Conservation (phyloP, 2,888 invertebrate genomes). For the Xestobium rufovillosum region DNA sequence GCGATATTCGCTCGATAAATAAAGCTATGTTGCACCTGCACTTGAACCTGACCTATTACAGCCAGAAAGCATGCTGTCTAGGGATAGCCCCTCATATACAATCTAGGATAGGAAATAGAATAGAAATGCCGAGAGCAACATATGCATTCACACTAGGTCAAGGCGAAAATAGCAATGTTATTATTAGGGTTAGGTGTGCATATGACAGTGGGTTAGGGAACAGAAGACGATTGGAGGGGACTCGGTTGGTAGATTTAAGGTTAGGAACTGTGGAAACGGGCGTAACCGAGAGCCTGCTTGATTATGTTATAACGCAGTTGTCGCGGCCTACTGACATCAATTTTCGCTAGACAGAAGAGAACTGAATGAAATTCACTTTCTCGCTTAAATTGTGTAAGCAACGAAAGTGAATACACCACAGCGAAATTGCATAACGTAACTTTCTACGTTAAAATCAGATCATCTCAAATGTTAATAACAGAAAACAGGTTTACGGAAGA, state of each 20-base stretch:
- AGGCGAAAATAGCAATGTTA: slow-evolving; percentile 15
- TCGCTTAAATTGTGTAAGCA: slow-evolving; percentile 12
- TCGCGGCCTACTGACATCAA: slow-evolving; percentile 25
- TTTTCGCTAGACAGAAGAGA: slow-evolving; percentile 16
- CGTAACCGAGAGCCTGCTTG: no score
- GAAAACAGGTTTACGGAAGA: slow-evolving; percentile 22
- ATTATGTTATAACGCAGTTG: slow-evolving; percentile 33
- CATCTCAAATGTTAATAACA: slow-evolving; percentile 26
- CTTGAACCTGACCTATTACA: slow-evolving; percentile 46
- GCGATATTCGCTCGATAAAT: slow-evolving; percentile 29
- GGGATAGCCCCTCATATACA: slow-evolving; percentile 39
- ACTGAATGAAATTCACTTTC: slow-evolving; percentile 23
- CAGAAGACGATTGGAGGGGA: slow-evolving; percentile 1
- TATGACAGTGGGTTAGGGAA: no score
- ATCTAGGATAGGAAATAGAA: slow-evolving; percentile 29
- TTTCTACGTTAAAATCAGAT: no score
- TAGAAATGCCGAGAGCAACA: no score
- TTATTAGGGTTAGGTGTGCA: neutral
- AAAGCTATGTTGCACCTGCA: slow-evolving; percentile 39
- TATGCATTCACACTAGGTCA: slow-evolving; percentile 30
- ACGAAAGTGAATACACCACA: slow-evolving; percentile 1
- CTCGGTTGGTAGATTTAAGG: slow-evolving; percentile 27
- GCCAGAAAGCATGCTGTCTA: slow-evolving; percentile 32
- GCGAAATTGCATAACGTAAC: no score
- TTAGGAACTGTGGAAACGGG: slow-evolving; percentile 27